Base-by-base conservation (phyloP, 2,888 invertebrate genomes). In the Eupsilia transversa region DNA sequence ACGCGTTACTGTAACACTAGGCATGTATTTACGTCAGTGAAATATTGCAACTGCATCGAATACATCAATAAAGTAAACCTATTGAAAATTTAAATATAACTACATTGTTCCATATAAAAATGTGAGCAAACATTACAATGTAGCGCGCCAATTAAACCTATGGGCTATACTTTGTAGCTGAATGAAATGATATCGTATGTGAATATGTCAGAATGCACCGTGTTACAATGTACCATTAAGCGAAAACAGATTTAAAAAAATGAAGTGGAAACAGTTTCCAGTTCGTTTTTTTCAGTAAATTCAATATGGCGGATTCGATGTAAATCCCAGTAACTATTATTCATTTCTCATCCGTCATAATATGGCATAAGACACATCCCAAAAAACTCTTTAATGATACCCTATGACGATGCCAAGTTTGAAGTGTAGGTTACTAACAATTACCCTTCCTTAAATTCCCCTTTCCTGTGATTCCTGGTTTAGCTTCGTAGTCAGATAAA, bases 1-100 rank as follows among this genome's bases (percentile, higher is more conserved):
- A 83, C 81, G 81, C 79, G 80, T 69, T 74, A 65, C 76, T 78
- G 67, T 79, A 77, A 77, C 76, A 82, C 71, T 69, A 66, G 23
- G 69, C 63, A 77, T 74, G 78, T 84, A 86, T 82, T 82, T 76
- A 79, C 84, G 54, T 43, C 72, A 35, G 83, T 89, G 85, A 89
- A 85, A 88, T 89, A 89, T 88, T 83, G 82, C 83, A 75, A 84
- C 89, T 88, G 89, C 89, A 88, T 83, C 79, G 83, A 76, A 75
- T 79, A 72, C 80, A 79, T 85, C 83, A 78, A 85, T 83, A 84
- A 82, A 84, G 59, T 38, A n/a, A 30, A 74, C 73, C 75, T 77
- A 81, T 79, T 73, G 74, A 79, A 80, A 78, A 74, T 82, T 76
- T 74, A 81, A 82, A 79, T 41, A 43, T 38, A 66, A 71, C 41